phyloP scores from a whole-genome alignment of 2,797 vertebrate genomes.

The Gymnocypris eckloni region DNA sequence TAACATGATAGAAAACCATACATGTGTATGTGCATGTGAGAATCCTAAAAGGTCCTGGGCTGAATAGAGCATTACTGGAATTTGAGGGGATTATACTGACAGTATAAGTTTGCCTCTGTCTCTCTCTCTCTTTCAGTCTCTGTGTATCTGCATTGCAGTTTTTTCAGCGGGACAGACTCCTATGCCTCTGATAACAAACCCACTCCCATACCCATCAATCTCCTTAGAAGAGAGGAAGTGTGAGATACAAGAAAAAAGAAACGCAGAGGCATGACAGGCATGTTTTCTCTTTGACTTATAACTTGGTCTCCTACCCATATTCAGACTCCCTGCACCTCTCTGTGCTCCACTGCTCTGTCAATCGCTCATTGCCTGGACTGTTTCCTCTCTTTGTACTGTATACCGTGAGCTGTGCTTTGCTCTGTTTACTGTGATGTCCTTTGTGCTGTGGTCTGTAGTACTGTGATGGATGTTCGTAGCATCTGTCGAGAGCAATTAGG shows the following conservation, averaged over 20 bases:
- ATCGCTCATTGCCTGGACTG: neutral
- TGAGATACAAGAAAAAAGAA: neutral
- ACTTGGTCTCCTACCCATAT: too few relatives aligned
- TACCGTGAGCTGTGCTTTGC: conserved; percentile 30
- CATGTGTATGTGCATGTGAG: neutral
- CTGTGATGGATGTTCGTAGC: conserved; percentile 27
- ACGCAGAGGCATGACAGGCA: neutral
- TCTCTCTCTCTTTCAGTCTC: neutral
- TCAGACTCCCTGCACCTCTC: neutral
- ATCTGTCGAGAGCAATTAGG: conserved; percentile 61
- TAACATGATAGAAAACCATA: neutral
- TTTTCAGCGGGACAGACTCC: conserved; percentile 21
- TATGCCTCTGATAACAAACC: conserved; percentile 26
- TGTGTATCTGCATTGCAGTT: conserved; percentile 56
- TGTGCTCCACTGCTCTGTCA: conserved; percentile 34
- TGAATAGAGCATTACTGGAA: neutral
- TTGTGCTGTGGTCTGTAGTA: conserved; percentile 32
- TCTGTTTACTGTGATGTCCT: conserved; percentile 25
- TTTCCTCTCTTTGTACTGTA: conserved; percentile 7
- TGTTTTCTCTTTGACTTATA: conserved; percentile 4
- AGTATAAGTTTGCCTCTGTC: neutral
- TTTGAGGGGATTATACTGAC: conserved; percentile 17
- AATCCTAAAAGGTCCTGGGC: neutral
- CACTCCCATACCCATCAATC: conserved; percentile 3
- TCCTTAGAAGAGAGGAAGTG: neutral